Percentiles rank a stretch among this genome's conserved stretches.
Conservation (phyloP, 2,888 invertebrate species). For the Drosophila atroscutellata region DNA sequence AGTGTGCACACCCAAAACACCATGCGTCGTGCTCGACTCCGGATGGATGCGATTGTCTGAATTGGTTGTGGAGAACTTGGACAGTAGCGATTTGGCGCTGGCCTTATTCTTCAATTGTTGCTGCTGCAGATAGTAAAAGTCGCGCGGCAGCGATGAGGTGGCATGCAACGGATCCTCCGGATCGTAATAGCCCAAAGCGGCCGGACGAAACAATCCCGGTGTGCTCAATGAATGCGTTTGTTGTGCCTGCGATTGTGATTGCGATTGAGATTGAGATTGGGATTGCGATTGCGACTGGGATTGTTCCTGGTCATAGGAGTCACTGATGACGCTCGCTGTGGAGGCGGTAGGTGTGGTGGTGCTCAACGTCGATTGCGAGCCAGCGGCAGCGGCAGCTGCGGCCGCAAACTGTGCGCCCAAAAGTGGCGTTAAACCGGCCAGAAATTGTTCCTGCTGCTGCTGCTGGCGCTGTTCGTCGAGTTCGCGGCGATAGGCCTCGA, state of each 20-base stretch:
- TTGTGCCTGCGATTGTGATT: slow-evolving; percentile 54
- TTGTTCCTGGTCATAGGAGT: slow-evolving; percentile 72
- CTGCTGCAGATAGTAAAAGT: slow-evolving; percentile 83
- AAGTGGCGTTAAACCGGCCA: slow-evolving; percentile 80
- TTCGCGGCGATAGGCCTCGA: slow-evolving; percentile 84
- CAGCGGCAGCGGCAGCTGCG: slow-evolving; percentile 68
- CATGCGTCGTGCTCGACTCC: slow-evolving; percentile 53
- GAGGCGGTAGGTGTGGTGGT: slow-evolving; percentile 80
- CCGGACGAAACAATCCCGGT: slow-evolving; percentile 66
- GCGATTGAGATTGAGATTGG: slow-evolving; percentile 54
- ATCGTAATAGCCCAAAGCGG: slow-evolving; percentile 71
- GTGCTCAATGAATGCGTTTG: slow-evolving; percentile 71
- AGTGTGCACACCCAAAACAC: slow-evolving; percentile 66
- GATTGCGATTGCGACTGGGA: slow-evolving; percentile 62
- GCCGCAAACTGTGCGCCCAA: slow-evolving; percentile 80
- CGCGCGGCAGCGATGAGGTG: slow-evolving; percentile 82
- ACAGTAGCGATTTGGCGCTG: slow-evolving; percentile 79
- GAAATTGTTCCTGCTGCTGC: slow-evolving; percentile 84
- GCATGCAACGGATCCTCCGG: slow-evolving; percentile 75
- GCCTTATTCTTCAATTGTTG: slow-evolving; percentile 83
- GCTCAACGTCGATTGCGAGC: slow-evolving; percentile 69
- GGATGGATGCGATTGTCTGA: slow-evolving; percentile 84
- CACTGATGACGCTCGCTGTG: slow-evolving; percentile 81
- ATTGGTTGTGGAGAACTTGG: slow-evolving; percentile 81
- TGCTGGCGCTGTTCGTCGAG: slow-evolving; percentile 84